phyloP scores from a whole-genome alignment of 2,113 vertebrate species.

The Daphoenositta chrysoptera region DNA sequence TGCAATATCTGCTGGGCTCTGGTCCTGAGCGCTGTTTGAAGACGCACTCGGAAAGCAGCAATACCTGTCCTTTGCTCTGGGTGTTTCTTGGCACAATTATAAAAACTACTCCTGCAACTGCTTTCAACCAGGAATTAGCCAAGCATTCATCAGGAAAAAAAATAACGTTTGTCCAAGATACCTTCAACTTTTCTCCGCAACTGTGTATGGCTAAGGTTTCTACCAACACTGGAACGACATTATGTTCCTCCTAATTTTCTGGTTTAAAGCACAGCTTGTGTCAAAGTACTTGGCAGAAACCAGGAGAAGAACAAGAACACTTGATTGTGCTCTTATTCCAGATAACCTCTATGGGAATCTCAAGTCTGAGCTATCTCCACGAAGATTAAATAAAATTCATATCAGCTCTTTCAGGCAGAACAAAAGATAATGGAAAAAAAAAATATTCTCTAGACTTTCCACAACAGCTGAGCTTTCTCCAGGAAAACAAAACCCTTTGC shows the following conservation, averaged over 20 bases:
- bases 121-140: not conserved
- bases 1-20: not conserved
- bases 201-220: not conserved
- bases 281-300: not conserved
- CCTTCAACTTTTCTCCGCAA: not conserved
- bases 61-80: not conserved
- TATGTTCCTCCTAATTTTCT: not conserved
- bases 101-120: not conserved
- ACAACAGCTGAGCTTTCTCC: not conserved
- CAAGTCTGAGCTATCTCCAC: not conserved
- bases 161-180: not conserved
- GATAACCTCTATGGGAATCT: not conserved
- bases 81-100: not conserved
- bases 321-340: not conserved
- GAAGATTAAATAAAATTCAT: not conserved
- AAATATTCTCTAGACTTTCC: not conserved
- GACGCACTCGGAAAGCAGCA: not conserved
- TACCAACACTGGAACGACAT: too few species aligned
- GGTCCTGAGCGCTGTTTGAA: not conserved
- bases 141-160: not conserved
- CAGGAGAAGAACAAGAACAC: not conserved
- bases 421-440: not conserved
- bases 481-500: not conserved
- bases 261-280: not conserved
- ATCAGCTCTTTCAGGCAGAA: not conserved